Conservation (phyloP, 1,140 invertebrate genomes). For the Cotesia typhae region DNA sequence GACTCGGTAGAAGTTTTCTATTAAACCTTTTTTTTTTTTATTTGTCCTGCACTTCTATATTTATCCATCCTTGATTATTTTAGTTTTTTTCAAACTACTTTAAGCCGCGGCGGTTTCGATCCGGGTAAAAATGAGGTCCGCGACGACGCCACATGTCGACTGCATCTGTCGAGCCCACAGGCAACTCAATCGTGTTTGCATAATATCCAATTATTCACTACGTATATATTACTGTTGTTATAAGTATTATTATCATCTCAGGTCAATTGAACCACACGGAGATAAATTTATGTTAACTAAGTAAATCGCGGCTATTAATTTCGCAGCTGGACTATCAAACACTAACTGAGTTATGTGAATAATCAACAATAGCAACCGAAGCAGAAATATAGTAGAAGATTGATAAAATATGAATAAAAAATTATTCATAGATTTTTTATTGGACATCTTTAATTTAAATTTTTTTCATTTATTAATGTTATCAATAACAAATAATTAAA, state of each 20-base stretch:
- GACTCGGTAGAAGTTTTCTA: slow-evolving; percentile 3
- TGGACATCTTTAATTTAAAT: too few species aligned
- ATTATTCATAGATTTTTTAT: too few species aligned
- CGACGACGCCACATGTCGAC: slow-evolving; percentile 37
- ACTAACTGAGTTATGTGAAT: too few species aligned
- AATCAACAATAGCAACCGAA: too few species aligned
- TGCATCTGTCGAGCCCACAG: slow-evolving; percentile 42
- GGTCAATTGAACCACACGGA: slow-evolving; percentile 28
- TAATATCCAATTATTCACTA: slow-evolving; percentile 52
- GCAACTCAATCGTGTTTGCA: slow-evolving; percentile 47
- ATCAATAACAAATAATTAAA: too few species aligned
- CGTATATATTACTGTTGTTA: background rate
- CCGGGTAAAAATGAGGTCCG: slow-evolving; percentile 3
- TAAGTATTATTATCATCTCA: background rate
- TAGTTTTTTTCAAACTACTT: background rate
- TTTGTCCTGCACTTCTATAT: background rate
- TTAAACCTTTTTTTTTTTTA: slow-evolving; percentile 7
- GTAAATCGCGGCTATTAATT: slow-evolving; percentile 6
- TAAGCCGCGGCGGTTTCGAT: background rate
- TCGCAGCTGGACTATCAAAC: slow-evolving; percentile 11
- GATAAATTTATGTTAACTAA: too few species aligned
- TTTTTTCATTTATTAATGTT: too few species aligned
- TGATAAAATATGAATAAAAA: too few species aligned
- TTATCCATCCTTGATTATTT: background rate
- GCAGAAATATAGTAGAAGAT: too few species aligned